phyloP scores from a whole-genome alignment of 2,797 vertebrate species.

The Lemur catta region DNA sequence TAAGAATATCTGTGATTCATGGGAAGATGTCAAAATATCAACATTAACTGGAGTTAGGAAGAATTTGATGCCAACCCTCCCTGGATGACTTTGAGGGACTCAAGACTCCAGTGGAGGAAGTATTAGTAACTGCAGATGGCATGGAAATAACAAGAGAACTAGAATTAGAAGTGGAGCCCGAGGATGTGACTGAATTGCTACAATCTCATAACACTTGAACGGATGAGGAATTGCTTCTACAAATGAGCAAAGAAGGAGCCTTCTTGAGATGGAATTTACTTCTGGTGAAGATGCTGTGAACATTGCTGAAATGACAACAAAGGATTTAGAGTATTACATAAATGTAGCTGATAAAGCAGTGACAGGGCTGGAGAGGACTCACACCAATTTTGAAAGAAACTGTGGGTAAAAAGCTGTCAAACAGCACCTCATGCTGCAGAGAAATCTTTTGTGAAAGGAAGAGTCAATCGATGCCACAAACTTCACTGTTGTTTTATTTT shows the following conservation, averaged over 20 bases:
- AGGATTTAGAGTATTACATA: too few relatives aligned
- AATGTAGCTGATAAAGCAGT: too few relatives aligned
- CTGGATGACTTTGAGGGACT: not conserved
- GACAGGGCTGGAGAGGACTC: too few relatives aligned
- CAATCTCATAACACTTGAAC: not conserved
- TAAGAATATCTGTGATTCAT: not conserved
- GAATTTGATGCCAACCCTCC: not conserved
- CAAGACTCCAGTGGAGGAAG: not conserved
- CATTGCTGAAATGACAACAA: too few relatives aligned
- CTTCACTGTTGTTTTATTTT: not conserved
- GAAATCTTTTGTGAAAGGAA: not conserved
- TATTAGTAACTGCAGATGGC: too few relatives aligned
- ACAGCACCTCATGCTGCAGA: too few relatives aligned
- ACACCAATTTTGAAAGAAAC: too few relatives aligned
- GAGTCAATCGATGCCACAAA: not conserved
- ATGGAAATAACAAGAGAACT: not conserved
- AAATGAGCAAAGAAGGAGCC: not conserved
- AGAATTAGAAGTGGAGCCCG: not conserved
- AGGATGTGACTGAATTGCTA: not conserved
- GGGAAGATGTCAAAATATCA: not conserved
- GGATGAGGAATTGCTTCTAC: not conserved
- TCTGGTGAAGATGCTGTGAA: too few relatives aligned
- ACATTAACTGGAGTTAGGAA: not conserved
- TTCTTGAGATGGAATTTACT: not conserved
- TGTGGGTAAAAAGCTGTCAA: too few relatives aligned